Conservation (phyloP, 2,797 vertebrate species). For the Sorex maritimensis region DNA sequence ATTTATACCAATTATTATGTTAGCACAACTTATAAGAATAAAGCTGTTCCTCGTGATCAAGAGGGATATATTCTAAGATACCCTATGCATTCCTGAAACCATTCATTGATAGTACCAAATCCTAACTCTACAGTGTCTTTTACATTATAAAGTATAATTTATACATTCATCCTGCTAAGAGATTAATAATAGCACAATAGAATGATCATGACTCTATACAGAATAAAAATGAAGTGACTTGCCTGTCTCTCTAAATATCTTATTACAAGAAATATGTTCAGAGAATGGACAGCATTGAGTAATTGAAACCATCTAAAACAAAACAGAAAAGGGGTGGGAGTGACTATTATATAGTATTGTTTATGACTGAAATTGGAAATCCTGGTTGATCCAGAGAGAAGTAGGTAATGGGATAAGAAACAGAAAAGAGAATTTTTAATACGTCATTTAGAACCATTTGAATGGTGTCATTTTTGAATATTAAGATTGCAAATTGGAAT, state of each 20-base stretch:
- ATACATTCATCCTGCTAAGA: neutral
- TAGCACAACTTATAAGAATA: neutral
- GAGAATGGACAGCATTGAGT: neutral
- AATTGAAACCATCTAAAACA: neutral
- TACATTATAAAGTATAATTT: neutral
- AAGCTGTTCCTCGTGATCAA: neutral
- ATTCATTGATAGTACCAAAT: neutral
- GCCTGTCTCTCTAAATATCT: neutral
- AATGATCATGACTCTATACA: neutral
- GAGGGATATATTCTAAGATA: neutral
- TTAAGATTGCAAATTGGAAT: neutral
- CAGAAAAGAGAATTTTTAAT: conserved; percentile 6
- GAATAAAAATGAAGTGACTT: neutral
- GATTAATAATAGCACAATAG: neutral
- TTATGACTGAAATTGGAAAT: neutral
- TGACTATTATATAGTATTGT: neutral
- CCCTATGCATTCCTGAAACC: neutral
- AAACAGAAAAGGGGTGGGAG: neutral
- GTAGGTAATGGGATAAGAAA: neutral
- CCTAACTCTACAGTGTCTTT: neutral
- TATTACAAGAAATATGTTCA: neutral
- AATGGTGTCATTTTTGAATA: neutral
- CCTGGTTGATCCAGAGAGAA: neutral
- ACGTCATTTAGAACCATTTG: neutral
- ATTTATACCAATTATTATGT: neutral